Conservation (phyloP, 2,797 vertebrate genomes). For the Betta splendens region DNA sequence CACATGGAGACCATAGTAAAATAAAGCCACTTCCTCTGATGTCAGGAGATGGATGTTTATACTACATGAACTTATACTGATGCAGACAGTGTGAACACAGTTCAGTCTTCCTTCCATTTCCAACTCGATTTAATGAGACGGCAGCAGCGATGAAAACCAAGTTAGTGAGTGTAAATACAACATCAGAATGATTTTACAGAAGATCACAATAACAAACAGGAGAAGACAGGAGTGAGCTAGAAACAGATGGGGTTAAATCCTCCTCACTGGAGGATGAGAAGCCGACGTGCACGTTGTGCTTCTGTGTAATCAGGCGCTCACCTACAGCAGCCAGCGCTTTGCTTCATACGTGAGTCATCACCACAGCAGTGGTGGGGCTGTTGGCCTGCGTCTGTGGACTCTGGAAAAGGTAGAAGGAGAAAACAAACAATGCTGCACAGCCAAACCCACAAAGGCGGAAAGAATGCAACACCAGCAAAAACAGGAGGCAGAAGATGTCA, state of each 20-base stretch:
- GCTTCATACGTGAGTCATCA: slow-evolving; percentile 32
- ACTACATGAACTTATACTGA: too few species aligned
- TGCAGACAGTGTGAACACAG: too few species aligned
- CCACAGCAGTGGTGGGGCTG: slow-evolving; percentile 12
- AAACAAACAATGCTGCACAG: slow-evolving; percentile 58
- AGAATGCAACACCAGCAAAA: slow-evolving; percentile 71
- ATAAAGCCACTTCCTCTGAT: too few species aligned
- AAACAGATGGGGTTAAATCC: not conserved
- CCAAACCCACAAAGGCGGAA: slow-evolving; percentile 60
- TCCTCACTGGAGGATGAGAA: not conserved
- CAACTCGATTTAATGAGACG: too few species aligned
- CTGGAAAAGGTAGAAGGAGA: slow-evolving; percentile 53
- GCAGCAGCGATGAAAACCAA: too few species aligned
- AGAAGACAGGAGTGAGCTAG: too few species aligned
- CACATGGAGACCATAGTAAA: too few species aligned
- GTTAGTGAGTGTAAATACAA: too few species aligned
- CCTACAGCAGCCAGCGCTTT: slow-evolving; percentile 19
- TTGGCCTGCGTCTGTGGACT: slow-evolving; percentile 56
- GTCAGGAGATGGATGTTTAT: too few species aligned
- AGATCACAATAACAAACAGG: too few species aligned
- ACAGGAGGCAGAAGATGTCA: slow-evolving; percentile 47
- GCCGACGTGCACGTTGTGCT: not conserved
- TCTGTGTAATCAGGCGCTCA: slow-evolving; percentile 53
- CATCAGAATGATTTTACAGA: too few species aligned
- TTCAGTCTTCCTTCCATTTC: too few species aligned